Evolutionary conservation across 1,140 invertebrate species (phyloP).

Genomic region (Artemia franciscana): DNA sequence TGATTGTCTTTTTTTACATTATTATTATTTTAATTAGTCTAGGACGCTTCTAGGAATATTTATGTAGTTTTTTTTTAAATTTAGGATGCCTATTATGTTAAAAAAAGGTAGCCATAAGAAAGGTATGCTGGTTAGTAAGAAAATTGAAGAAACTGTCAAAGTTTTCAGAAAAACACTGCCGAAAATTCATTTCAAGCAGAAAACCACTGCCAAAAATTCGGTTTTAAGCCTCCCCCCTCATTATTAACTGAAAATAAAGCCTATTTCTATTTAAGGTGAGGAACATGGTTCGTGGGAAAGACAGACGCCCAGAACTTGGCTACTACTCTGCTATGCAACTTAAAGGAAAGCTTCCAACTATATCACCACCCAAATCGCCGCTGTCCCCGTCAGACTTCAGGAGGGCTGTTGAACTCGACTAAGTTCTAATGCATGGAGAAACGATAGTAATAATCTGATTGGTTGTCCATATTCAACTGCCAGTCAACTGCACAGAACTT

Average conservation of each 20-base stretch:
- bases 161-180: not conserved
- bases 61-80: too few species aligned
- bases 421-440: too few species aligned
- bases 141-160: too few species aligned
- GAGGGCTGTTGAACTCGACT: not conserved
- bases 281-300: slow-evolving; percentile 60
- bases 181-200: not conserved
- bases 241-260: slow-evolving; percentile 2
- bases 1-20: too few species aligned
- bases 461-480: too few species aligned
- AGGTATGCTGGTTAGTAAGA: too few species aligned
- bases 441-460: too few species aligned
- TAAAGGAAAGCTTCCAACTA: slow-evolving; percentile 20
- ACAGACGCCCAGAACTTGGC: slow-evolving; percentile 58
- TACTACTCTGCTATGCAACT: slow-evolving; percentile 64
- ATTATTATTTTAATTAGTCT: too few species aligned
- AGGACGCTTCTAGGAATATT: too few species aligned
- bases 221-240: not conserved
- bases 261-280: slow-evolving; percentile 31
- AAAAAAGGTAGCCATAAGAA: too few species aligned
- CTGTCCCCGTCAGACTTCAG: not conserved
- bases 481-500: too few species aligned
- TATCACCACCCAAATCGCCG: not conserved
- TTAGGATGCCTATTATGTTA: too few species aligned
- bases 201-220: not conserved